Conservation (phyloP, 1,140 invertebrate species). For the Leptinotarsa defecta region DNA sequence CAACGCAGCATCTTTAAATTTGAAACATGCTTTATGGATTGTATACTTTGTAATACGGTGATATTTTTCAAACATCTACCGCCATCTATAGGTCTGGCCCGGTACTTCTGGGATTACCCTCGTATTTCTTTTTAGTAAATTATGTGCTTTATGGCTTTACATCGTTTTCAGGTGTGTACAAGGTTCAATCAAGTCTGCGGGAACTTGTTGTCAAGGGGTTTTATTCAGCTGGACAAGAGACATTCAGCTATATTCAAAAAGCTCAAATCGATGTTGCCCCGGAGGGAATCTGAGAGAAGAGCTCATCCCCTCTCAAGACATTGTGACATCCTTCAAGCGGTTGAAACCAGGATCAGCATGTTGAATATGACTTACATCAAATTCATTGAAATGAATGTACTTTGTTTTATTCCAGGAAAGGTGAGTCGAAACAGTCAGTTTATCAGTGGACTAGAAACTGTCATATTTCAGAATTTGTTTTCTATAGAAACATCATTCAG, state of each 20-base stretch:
- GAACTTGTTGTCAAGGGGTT: constrained; percentile 79
- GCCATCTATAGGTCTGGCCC: too few species aligned
- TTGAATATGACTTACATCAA: constrained; percentile 91
- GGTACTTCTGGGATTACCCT: too few species aligned
- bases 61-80: too few species aligned
- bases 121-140: too few species aligned
- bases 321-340: constrained; percentile 85
- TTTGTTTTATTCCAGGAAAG: constrained; percentile 93
- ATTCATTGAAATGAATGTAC: constrained; percentile 79
- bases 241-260: constrained; percentile 75
- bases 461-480: too few species aligned
- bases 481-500: too few species aligned
- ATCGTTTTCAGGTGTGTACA: constrained; percentile 73
- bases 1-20: too few species aligned
- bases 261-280: constrained; percentile 82
- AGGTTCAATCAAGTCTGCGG: constrained; percentile 77
- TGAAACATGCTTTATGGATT: too few species aligned
- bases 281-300: constrained; percentile 85
- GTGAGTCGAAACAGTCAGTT: constrained; percentile 56
- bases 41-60: too few species aligned
- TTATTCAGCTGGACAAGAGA: constrained; percentile 76
- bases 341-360: constrained; percentile 90
- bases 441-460: too few species aligned
- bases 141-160: background rate
- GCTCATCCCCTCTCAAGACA: constrained; percentile 83